Conservation (phyloP, 2,797 vertebrate genomes). For the Chromobotia macracanthus region DNA sequence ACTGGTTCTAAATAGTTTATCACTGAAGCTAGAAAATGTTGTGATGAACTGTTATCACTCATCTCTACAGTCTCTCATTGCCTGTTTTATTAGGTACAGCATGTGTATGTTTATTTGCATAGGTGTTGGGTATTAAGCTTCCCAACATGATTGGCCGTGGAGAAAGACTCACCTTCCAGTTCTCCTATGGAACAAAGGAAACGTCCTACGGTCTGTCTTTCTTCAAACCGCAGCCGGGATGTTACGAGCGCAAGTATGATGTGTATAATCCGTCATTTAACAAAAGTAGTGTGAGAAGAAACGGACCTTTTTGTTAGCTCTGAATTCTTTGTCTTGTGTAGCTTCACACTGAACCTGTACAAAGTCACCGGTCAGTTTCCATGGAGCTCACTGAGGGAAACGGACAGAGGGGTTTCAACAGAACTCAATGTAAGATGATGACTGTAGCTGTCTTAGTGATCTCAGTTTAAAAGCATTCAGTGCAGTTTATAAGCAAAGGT, state of each 20-base stretch:
- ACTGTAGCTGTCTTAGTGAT: neutral
- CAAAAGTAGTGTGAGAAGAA: neutral
- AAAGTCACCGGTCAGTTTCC: conserved; percentile 98
- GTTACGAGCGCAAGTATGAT: conserved; percentile 93
- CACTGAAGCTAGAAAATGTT: no score
- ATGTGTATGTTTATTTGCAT: conserved; percentile 16
- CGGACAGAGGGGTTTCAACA: conserved; percentile 88
- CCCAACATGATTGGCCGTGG: conserved; percentile 92
- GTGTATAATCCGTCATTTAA: neutral
- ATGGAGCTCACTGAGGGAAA: conserved; percentile 96
- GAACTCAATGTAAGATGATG: conserved; percentile 85
- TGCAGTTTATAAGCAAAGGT: neutral
- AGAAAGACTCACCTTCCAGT: conserved; percentile 96
- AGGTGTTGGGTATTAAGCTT: conserved; percentile 93
- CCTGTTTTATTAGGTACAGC: neutral
- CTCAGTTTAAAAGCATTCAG: neutral
- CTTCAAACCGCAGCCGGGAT: conserved; percentile 92
- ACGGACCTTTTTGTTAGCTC: neutral
- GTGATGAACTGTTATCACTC: no score
- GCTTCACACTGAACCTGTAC: conserved; percentile 89
- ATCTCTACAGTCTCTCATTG: neutral
- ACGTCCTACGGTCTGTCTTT: conserved; percentile 94
- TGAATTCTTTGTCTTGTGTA: conserved; percentile 58
- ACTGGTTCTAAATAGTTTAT: no score
- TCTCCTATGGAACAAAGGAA: conserved; percentile 98